phyloP scores from a whole-genome alignment of 1,140 invertebrate genomes.

The Neoseiulus cucumeris region DNA sequence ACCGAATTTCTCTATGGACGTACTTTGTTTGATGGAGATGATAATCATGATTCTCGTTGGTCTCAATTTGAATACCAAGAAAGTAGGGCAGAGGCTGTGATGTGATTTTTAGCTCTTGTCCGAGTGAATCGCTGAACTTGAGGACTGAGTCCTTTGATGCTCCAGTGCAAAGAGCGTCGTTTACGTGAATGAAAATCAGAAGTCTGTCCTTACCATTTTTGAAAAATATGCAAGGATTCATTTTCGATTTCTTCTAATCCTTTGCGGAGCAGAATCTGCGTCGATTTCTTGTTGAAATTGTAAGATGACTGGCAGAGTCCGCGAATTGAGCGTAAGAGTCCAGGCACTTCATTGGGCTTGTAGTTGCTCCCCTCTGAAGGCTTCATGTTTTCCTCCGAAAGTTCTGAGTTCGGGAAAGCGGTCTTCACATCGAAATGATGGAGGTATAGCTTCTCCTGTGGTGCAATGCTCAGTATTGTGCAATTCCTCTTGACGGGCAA shows the following conservation, averaged over 20 bases:
- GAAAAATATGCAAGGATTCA: not conserved
- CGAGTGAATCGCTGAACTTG: not conserved
- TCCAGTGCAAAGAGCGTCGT: slow-evolving; percentile 14
- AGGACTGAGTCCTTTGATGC: slow-evolving; percentile 16
- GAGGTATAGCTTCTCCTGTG: not conserved
- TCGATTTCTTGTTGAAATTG: not conserved
- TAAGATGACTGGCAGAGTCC: not conserved
- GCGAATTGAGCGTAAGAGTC: too few relatives aligned
- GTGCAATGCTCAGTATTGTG: not conserved
- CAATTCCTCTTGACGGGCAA: not conserved
- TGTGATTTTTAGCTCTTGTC: too few relatives aligned
- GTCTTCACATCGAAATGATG: not conserved
- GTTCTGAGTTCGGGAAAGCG: not conserved
- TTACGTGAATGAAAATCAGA: slow-evolving; percentile 15
- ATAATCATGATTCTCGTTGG: too few relatives aligned
- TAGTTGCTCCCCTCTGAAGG: not conserved
- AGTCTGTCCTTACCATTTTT: too few relatives aligned
- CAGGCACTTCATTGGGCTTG: not conserved
- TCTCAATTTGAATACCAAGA: too few relatives aligned
- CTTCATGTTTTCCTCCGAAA: not conserved
- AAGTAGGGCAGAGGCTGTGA: too few relatives aligned
- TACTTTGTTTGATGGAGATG: too few relatives aligned
- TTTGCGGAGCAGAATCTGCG: not conserved
- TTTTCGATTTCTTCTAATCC: too few relatives aligned
- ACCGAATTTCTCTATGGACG: too few relatives aligned